Evolutionary conservation across 2,113 vertebrate species (phyloP).

Genomic region (Trogon melanurus): DNA sequence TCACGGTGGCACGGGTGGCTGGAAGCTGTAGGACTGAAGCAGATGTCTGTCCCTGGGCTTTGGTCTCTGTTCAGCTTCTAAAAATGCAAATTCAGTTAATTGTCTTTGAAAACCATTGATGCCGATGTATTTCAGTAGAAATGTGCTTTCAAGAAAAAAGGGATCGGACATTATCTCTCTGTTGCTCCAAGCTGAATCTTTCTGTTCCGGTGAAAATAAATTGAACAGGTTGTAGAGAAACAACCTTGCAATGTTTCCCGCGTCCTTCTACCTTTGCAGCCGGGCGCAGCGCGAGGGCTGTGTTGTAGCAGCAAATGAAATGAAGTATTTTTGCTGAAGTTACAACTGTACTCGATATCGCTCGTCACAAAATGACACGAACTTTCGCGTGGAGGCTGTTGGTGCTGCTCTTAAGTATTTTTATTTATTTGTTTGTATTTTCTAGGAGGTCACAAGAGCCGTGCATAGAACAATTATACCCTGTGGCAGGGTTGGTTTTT

Average conservation of each 20-base stretch:
- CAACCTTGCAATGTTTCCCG: background rate
- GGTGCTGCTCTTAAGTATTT: background rate
- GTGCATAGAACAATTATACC: background rate
- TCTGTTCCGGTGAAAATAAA: background rate
- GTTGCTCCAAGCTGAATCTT: background rate
- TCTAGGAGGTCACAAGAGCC: background rate
- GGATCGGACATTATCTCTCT: accelerated
- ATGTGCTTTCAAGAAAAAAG: background rate
- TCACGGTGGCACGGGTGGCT: background rate
- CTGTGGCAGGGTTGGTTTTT: background rate
- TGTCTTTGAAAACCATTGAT: background rate
- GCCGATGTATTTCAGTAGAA: background rate
- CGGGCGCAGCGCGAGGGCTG: background rate
- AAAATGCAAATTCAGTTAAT: background rate
- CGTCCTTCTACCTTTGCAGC: background rate
- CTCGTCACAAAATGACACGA: background rate
- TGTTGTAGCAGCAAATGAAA: background rate
- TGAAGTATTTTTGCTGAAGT: background rate
- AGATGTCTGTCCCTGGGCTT: slow-evolving; percentile 28
- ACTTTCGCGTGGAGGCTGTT: background rate
- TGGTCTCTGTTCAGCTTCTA: background rate
- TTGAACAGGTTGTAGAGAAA: background rate
- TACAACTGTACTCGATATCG: background rate
- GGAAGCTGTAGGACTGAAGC: background rate
- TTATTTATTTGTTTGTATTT: background rate